Conservation (phyloP, 2,888 invertebrate species). For the Papilio elwesi region DNA sequence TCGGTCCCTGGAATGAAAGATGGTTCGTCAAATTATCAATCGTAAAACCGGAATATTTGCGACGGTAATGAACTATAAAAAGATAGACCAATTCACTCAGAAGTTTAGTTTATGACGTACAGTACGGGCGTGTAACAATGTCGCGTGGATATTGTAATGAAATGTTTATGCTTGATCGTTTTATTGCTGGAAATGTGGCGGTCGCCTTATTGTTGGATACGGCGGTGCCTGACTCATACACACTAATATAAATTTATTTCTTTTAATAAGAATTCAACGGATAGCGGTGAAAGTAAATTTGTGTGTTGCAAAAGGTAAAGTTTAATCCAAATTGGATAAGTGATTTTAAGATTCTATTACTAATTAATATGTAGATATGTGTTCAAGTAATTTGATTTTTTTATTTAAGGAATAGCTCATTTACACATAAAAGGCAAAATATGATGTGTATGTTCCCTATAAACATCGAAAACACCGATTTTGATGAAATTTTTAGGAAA, state of each 20-base stretch:
- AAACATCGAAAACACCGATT: no score
- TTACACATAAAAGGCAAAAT: no score
- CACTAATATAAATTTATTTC: slow-evolving; percentile 14
- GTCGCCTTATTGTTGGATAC: slow-evolving; percentile 51
- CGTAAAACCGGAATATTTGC: slow-evolving; percentile 56
- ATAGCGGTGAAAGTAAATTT: background rate
- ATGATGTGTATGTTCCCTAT: no score
- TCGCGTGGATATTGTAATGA: slow-evolving; percentile 62
- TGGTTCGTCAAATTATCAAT: slow-evolving; percentile 48
- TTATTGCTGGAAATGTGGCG: slow-evolving; percentile 70
- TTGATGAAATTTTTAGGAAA: no score
- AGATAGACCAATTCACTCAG: slow-evolving; percentile 36
- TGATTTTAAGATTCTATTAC: no score
- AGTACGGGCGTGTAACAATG: slow-evolving; percentile 54
- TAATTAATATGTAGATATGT: no score
- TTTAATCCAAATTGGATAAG: background rate
- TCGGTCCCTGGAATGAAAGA: slow-evolving; percentile 89
- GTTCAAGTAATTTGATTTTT: no score
- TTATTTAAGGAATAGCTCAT: no score
- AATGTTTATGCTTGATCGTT: slow-evolving; percentile 71
- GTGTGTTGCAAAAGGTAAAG: background rate
- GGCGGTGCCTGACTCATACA: slow-evolving; percentile 11
- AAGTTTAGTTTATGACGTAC: slow-evolving; percentile 47
- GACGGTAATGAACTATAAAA: slow-evolving; percentile 40
- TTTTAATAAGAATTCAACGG: slow-evolving; percentile 8